Evolutionary conservation across 2,888 invertebrate genomes (phyloP).

Genomic region (Onchidella celtica): DNA sequence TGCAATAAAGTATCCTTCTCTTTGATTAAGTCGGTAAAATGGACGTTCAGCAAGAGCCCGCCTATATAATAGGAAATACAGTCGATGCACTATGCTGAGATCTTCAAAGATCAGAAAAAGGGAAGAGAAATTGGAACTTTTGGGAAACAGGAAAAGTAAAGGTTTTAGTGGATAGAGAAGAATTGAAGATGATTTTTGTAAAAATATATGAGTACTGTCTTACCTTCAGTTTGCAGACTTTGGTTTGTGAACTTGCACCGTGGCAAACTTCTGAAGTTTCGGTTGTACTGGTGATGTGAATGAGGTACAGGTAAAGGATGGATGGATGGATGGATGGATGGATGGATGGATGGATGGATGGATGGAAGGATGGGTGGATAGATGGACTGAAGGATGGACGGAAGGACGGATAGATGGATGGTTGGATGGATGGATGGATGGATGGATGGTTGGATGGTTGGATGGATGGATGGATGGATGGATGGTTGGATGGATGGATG

Average conservation of each 20-base stretch:
- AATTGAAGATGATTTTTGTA: too few relatives aligned
- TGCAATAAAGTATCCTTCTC: too few relatives aligned
- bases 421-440: too few relatives aligned
- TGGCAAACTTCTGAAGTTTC: neutral
- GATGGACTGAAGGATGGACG: neutral
- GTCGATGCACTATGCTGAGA: too few relatives aligned
- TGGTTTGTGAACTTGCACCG: neutral
- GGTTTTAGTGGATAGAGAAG: too few relatives aligned
- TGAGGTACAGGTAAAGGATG: neutral
- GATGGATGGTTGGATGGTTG: neutral
- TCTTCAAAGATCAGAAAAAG: too few relatives aligned
- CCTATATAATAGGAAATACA: too few relatives aligned
- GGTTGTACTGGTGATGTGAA: neutral
- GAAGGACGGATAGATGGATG: neutral
- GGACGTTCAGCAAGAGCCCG: too few relatives aligned
- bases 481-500: neutral
- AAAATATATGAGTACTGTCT: too few relatives aligned
- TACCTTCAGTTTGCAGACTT: slow-evolving; percentile 20
- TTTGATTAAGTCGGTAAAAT: too few relatives aligned
- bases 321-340: neutral
- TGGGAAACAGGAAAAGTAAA: too few relatives aligned
- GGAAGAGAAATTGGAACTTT: too few relatives aligned
- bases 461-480: neutral
- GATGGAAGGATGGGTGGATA: neutral
- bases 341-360: neutral